Evolutionary conservation across 2,888 invertebrate genomes (phyloP), one percentile per base, ranked within the genome.

Genomic region (Drosophila nr. perissopoda): DNA sequence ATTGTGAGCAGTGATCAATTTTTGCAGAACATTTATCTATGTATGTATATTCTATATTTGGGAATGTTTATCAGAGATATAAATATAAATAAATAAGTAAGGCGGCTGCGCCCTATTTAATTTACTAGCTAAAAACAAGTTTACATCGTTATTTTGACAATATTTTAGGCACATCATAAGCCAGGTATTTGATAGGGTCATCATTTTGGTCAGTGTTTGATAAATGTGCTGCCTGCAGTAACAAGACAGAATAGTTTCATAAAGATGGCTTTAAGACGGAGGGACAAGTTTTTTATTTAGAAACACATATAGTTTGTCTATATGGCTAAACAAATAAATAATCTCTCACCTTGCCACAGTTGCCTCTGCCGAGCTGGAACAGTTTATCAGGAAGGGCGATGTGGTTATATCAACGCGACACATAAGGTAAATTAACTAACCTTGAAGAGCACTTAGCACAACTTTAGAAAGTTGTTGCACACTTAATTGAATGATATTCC

Each of bases 381-480:
- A 93, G 74, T 88, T 88, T 60, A 93, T 93, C 73, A 92, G 93
- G 75, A 93, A 93, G 74, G 93, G 93, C 64, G 93, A 93, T 82
- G 93, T 93, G 54, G 93, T 93, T 38, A 92, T 93, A 76, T 93
- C 93, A 21, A 93, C 93, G 79, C 91, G 93, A 46, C 93, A 93
- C 81, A 93, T 93, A 80, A 90, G 93, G 93, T 93, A 83, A 91
- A 70, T 59, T 10, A 16, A n/a, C n/a, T n/a, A n/a, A 53, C 67
- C 79, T 79, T 79, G 72, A 69, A 64, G 27, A 13, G 18, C 46
- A 33, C 48, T 70, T 57, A 53, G 70, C 70, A 48, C 52, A 34
- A 42, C 61, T 48, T 58, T 4, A 46, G 52, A 38, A 38, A 34
- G 10, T 36, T 56, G 31, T 48, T 31, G 33, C n/a, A 36, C 27